phyloP scores from a whole-genome alignment of 2,888 invertebrate genomes.

The Phrixothrix hirtus region DNA sequence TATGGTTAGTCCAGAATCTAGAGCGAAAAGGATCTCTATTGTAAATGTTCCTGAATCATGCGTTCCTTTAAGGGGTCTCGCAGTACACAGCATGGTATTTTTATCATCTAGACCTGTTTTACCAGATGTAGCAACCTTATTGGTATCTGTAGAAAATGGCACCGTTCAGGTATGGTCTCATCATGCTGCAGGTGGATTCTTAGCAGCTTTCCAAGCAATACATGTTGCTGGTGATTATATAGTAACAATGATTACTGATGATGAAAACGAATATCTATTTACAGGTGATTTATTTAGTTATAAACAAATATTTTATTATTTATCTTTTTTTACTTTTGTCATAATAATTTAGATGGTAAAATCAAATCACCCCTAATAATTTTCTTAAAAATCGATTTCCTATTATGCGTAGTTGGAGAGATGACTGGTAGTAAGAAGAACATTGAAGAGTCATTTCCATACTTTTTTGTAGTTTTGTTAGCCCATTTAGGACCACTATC shows the following conservation, averaged over 20 bases:
- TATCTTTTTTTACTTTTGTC: too few species aligned
- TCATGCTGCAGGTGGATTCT: constrained; percentile 72
- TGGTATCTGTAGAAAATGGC: constrained; percentile 76
- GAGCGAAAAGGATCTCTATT: constrained; percentile 52
- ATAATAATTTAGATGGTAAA: too few species aligned
- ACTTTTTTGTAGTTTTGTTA: too few species aligned
- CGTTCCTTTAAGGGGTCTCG: constrained; percentile 59
- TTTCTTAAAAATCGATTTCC: too few species aligned
- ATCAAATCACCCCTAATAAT: too few species aligned
- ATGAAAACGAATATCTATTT: constrained; percentile 71
- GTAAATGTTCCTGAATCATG: constrained; percentile 54
- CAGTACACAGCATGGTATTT: constrained; percentile 70
- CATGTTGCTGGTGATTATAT: constrained; percentile 71
- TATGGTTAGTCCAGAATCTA: constrained; percentile 17
- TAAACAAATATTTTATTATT: neutral
- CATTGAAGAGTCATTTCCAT: too few species aligned
- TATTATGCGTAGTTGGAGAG: too few species aligned
- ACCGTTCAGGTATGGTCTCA: constrained; percentile 81
- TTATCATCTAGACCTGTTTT: constrained; percentile 63
- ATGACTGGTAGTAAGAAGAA: too few species aligned
- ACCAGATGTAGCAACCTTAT: constrained; percentile 63
- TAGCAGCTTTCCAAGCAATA: constrained; percentile 70
- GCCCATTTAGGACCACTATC: too few species aligned
- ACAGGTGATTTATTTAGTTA: constrained; percentile 59
- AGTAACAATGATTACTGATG: constrained; percentile 71